Conservation (phyloP, 2,888 invertebrate genomes). For the Caenorhabditis sp. region DNA sequence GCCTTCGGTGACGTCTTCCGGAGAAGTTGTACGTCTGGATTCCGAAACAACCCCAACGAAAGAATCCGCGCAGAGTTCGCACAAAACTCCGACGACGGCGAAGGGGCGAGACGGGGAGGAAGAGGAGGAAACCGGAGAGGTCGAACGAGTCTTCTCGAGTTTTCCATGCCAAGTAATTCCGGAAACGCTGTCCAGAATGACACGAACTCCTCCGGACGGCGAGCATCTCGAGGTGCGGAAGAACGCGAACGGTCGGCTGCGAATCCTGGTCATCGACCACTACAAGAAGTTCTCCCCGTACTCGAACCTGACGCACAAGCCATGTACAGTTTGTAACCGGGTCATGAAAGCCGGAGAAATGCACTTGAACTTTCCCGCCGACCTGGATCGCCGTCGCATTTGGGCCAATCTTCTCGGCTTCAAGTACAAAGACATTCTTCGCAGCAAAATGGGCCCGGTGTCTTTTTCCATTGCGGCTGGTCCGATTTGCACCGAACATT, state of each 20-base stretch:
- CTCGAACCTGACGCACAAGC: slow-evolving; percentile 38
- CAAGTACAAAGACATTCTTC: slow-evolving; percentile 62
- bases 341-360: slow-evolving; percentile 63
- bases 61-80: neutral
- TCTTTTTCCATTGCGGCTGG: slow-evolving; percentile 49
- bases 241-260: slow-evolving; percentile 29
- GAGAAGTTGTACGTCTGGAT: no score
- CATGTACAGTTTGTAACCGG: slow-evolving; percentile 65
- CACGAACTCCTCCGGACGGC: slow-evolving; percentile 49
- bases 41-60: no score
- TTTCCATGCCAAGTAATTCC: slow-evolving; percentile 56
- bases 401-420: slow-evolving; percentile 71
- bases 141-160: slow-evolving; percentile 34
- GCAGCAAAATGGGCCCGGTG: slow-evolving; percentile 39
- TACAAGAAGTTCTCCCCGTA: slow-evolving; percentile 28
- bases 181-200: slow-evolving; percentile 35
- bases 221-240: slow-evolving; percentile 32
- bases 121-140: neutral
- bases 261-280: slow-evolving; percentile 22
- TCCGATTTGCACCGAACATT: slow-evolving; percentile 69
- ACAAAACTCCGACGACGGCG: neutral
- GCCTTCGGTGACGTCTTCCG: no score
- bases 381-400: slow-evolving; percentile 66
- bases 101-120: neutral
- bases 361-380: slow-evolving; percentile 70